Evolutionary conservation across 92 coral and sea anemone genomes (phyloP).

Genomic region (Virgularia gustaviana): DNA sequence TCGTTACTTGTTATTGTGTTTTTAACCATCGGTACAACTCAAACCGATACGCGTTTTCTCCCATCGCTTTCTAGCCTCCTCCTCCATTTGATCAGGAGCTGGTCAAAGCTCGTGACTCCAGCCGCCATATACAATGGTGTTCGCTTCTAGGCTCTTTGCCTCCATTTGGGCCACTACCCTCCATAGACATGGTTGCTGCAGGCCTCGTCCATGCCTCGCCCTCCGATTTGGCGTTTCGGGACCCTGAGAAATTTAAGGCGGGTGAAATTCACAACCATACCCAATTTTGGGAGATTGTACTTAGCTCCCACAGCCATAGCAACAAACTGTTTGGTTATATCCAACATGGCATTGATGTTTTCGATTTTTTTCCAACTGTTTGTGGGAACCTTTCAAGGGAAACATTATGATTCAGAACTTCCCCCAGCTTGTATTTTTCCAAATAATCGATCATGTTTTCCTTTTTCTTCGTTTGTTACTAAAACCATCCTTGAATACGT

Average conservation of each 20-base stretch:
- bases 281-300: conserved; percentile 39
- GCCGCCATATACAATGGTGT: no score
- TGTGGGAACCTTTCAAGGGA: conserved; percentile 38
- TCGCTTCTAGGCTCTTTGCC: not conserved
- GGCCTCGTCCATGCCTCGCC: conserved; percentile 34
- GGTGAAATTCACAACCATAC: conserved; percentile 44
- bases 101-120: no score
- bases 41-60: not conserved
- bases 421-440: conserved; percentile 40
- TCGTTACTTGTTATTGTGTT: no score
- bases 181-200: conserved; percentile 31
- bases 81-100: not conserved
- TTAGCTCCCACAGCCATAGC: conserved; percentile 25
- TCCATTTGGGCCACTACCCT: conserved; percentile 43
- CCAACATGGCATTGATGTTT: conserved; percentile 27
- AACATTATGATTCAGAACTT: conserved; percentile 25
- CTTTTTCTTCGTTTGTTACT: conserved; percentile 40
- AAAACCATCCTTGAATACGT: conserved; percentile 38
- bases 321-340: conserved; percentile 45
- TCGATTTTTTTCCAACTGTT: conserved; percentile 36
- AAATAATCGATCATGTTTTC: conserved; percentile 44
- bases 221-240: conserved; percentile 33
- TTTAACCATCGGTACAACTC: no score
- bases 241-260: conserved; percentile 40
- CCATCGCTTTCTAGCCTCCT: not conserved